phyloP scores from a whole-genome alignment of 2,888 invertebrate genomes.

The Athalia rosae region DNA sequence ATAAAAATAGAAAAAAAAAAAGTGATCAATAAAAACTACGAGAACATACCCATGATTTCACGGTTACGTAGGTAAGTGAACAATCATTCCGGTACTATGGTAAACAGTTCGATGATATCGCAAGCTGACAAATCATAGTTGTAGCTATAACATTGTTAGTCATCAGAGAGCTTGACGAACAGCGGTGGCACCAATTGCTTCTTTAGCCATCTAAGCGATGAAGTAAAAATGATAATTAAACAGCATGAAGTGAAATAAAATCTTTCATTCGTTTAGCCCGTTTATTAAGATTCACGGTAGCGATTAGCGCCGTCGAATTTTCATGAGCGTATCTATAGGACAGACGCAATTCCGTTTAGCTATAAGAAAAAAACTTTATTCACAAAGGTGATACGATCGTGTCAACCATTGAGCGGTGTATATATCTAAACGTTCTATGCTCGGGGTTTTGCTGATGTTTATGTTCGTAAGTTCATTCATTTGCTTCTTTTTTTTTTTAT shows the following conservation, averaged over 20 bases:
- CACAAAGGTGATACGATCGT: not conserved
- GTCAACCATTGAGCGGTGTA: too few species aligned
- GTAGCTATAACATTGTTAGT: too few species aligned
- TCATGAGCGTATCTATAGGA: not conserved
- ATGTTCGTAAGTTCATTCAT: too few species aligned
- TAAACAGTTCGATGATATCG: too few species aligned
- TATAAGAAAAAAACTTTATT: not conserved
- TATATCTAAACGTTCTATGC: too few species aligned
- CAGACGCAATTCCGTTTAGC: constrained; percentile 21
- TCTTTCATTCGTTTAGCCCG: constrained; percentile 28
- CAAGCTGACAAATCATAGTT: too few species aligned
- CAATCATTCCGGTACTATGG: not conserved
- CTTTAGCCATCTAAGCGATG: not conserved
- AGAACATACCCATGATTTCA: too few species aligned
- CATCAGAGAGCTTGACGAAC: not conserved
- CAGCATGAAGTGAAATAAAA: constrained; percentile 24
- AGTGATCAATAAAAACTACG: constrained; percentile 36
- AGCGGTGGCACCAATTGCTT: not conserved
- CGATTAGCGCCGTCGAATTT: not conserved
- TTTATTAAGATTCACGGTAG: not conserved
- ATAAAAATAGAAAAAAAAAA: constrained; percentile 4
- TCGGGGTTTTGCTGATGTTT: too few species aligned
- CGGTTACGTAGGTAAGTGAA: not conserved
- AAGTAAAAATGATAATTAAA: not conserved
- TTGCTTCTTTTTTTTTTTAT: too few species aligned